Base-by-base conservation (phyloP, 2,797 vertebrate genomes). In the Acridotheres tristis region DNA sequence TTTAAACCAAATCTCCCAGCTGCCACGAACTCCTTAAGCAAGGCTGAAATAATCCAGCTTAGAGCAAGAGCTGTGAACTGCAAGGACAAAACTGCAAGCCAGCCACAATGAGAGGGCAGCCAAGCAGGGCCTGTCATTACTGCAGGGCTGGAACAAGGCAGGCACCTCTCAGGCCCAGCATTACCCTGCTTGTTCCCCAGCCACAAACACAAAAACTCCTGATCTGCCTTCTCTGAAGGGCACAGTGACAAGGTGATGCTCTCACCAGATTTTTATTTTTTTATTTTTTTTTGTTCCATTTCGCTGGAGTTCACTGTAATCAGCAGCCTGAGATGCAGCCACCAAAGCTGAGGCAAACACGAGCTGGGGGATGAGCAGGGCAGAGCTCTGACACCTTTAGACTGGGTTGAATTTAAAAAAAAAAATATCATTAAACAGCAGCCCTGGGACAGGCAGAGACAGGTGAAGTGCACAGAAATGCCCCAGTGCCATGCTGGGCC, bases 21-120 rank as follows among this genome's bases (percentile, higher is more conserved):
- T 87, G 78, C 93, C 92, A 29, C 18, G 8, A 89, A 68, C 12
- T 62, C 78, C 67, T 36, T 18, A 13, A 85, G 48, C 45, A 29
- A 89, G 54, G 23, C 90, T 87, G 83, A 71, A 94, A 92, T 61
- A 83, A 90, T 34, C 36, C 83, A 91, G 54, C 9, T 65, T 15
- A 27, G 80, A 73, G 80, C 61, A n/a, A 57, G 88, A 80, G 3
- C 86, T 67, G 91, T 21, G 75, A 91, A 69, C n/a, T 34, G 26
- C 42, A 58, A n/a, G 58, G 54, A 10, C 90, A 85, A 16, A 82
- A 18, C 13, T 69, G 81, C 67, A 57, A 79, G 29, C 2, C 25
- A 40, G 7, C 86, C 95, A 53, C 95, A 96, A 94, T 59, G 63
- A 73, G 47, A 97, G 93, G 81, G 83, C 83, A 74, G 84, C 16